Evolutionary conservation across 2,113 vertebrate genomes (phyloP).

Genomic region (Catharus bicknelli): DNA sequence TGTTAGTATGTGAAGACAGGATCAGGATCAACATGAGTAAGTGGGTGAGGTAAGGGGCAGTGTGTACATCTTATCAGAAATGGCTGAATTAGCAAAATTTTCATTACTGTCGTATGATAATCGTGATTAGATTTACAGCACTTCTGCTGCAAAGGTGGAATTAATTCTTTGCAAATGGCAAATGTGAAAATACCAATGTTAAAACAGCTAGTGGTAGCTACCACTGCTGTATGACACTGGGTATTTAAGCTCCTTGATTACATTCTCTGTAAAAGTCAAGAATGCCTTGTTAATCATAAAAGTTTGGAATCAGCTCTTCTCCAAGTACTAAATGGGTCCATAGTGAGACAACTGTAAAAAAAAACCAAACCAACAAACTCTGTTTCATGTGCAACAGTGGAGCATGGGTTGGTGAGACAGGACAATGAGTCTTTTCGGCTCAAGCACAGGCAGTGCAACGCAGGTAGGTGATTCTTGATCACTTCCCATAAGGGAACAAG

Average conservation of each 20-base stretch:
- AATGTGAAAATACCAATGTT: neutral
- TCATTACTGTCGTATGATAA: neutral
- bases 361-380: neutral
- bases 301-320: neutral
- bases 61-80: conserved; percentile 13
- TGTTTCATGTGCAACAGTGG: neutral
- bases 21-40: conserved; percentile 6
- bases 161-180: neutral
- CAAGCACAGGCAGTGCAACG: neutral
- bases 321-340: neutral
- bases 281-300: neutral
- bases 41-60: neutral
- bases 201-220: neutral
- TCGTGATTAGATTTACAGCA: neutral
- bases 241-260: neutral
- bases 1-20: neutral
- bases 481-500: neutral
- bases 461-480: neutral
- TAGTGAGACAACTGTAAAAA: neutral
- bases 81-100: neutral
- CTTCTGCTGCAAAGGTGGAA: neutral
- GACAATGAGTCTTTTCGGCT: fast-evolving
- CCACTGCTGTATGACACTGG: neutral
- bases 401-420: neutral
- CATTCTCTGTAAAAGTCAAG: neutral